phyloP scores from a whole-genome alignment of 1,140 invertebrate species.

The Littorina saxatilis region DNA sequence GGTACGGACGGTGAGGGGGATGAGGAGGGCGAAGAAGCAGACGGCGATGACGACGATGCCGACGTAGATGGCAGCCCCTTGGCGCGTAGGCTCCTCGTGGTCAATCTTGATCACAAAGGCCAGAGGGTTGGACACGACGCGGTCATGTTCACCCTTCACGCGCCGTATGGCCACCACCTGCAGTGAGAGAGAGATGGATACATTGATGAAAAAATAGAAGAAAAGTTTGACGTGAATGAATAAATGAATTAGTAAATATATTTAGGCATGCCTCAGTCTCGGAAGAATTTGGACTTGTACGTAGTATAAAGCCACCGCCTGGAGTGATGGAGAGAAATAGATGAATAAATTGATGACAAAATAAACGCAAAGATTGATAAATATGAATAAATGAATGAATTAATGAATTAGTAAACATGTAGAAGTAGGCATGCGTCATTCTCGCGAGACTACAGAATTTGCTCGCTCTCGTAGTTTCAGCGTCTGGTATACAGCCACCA shows the following conservation, averaged over 20 bases:
- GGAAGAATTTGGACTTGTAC: too few species aligned
- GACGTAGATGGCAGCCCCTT: slow-evolving; percentile 19
- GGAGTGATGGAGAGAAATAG: too few species aligned
- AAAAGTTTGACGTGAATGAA: neutral
- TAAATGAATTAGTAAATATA: neutral
- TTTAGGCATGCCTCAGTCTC: slow-evolving; percentile 18
- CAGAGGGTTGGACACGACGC: slow-evolving; percentile 21
- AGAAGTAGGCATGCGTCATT: too few species aligned
- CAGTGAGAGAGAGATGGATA: neutral
- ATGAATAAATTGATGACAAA: too few species aligned
- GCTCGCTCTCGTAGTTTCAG: too few species aligned
- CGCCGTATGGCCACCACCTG: slow-evolving; percentile 30
- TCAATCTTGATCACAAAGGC: slow-evolving; percentile 23
- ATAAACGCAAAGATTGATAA: too few species aligned
- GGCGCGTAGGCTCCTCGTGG: neutral
- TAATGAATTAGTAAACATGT: too few species aligned
- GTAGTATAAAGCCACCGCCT: too few species aligned
- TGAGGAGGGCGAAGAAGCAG: slow-evolving; percentile 23
- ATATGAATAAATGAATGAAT: too few species aligned
- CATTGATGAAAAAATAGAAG: neutral
- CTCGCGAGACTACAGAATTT: too few species aligned
- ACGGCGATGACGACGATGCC: slow-evolving; percentile 25
- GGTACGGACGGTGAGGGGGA: slow-evolving; percentile 20
- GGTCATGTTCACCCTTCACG: neutral
- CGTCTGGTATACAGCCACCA: too few species aligned